Evolutionary conservation across 2,888 invertebrate species (phyloP).

Genomic region (Coremacera marginata): DNA sequence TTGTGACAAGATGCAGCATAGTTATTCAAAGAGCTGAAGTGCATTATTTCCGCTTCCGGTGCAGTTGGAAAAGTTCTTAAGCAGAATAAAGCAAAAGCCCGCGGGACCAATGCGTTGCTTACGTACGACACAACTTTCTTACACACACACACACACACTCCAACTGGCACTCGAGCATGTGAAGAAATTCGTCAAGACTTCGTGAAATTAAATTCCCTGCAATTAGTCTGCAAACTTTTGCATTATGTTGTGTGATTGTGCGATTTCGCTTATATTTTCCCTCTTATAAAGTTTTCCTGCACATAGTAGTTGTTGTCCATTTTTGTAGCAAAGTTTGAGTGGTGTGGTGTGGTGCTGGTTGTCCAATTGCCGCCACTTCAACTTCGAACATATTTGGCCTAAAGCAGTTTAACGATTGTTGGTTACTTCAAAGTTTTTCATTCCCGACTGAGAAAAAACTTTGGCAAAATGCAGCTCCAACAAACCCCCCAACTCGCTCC

Average conservation of each 20-base stretch:
- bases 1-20: neutral
- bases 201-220: constrained; percentile 42
- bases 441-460: neutral
- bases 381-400: constrained; percentile 26
- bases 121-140: no score
- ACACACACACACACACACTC: constrained; percentile 5
- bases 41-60: constrained; percentile 41
- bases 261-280: constrained; percentile 8
- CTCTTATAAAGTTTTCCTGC: neutral
- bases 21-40: constrained; percentile 1
- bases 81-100: no score
- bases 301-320: neutral
- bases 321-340: neutral
- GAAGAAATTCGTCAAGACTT: constrained; percentile 20
- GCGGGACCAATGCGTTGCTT: no score
- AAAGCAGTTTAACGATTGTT: constrained; percentile 24
- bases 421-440: constrained; percentile 5
- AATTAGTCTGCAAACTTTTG: constrained; percentile 48
- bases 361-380: constrained; percentile 3
- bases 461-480: neutral
- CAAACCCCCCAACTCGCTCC: neutral
- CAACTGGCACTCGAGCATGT: neutral
- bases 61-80: neutral
- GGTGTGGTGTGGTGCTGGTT: neutral
- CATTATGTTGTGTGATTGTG: constrained; percentile 15